Percentiles rank a stretch among this genome's conserved stretches.
Conservation (phyloP, 2,888 invertebrate genomes). For the Drosophila anceps region DNA sequence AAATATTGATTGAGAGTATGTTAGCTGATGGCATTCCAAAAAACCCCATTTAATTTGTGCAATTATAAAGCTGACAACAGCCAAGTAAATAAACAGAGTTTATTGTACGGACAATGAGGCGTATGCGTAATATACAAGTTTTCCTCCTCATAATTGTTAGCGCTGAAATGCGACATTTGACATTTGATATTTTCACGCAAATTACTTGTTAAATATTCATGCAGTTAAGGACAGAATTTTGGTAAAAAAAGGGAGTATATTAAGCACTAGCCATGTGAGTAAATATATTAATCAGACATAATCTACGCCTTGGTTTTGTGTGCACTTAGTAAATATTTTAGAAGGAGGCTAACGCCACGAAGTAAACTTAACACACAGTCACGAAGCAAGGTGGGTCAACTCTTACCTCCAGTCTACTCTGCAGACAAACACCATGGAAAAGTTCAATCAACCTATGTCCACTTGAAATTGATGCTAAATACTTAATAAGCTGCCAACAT, state of each 20-base stretch:
- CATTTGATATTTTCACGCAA: conserved; percentile 64
- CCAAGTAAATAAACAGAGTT: conserved; percentile 23
- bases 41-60: conserved; percentile 5
- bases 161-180: conserved; percentile 53
- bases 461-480: conserved; percentile 46
- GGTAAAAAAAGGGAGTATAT: background rate
- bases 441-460: conserved; percentile 67
- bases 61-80: background rate
- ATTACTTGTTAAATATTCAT: conserved; percentile 61
- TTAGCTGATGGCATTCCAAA: background rate
- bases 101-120: conserved; percentile 31
- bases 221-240: conserved; percentile 40
- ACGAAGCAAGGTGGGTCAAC: background rate
- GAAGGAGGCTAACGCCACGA: conserved; percentile 27
- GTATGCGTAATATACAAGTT: conserved; percentile 33
- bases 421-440: conserved; percentile 18
- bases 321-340: conserved; percentile 64
- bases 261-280: conserved; percentile 14
- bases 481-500: conserved; percentile 44
- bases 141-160: conserved; percentile 2
- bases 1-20: conserved; percentile 38
- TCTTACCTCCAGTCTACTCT: background rate
- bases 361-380: conserved; percentile 9
- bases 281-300: conserved; percentile 56
- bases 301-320: conserved; percentile 33